Evolutionary conservation across 2,888 invertebrate genomes (phyloP).

Genomic region (Cosmopolites sordidus): DNA sequence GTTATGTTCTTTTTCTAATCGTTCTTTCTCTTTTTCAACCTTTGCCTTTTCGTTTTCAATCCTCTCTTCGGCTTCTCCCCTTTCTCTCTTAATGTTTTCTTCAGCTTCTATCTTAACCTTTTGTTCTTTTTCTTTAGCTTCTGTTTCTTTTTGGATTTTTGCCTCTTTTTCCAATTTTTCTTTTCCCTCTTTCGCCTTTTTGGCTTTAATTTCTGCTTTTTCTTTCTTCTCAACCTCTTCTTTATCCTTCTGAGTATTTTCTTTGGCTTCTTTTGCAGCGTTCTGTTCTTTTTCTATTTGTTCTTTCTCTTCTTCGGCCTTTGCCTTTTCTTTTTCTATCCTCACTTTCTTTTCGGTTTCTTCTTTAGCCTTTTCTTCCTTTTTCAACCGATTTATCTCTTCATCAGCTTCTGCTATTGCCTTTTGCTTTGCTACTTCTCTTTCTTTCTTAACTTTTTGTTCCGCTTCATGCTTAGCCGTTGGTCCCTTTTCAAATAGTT

Average conservation of each 20-base stretch:
- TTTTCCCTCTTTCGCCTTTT: constrained; percentile 11
- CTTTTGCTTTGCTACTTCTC: constrained; percentile 20
- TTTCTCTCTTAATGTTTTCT: constrained; percentile 21
- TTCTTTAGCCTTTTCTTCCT: constrained; percentile 16
- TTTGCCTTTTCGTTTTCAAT: constrained; percentile 14
- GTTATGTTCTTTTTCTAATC: constrained; percentile 12
- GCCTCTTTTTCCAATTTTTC: constrained; percentile 18
- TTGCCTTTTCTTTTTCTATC: constrained; percentile 17
- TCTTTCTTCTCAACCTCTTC: constrained; percentile 18
- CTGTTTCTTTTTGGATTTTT: constrained; percentile 17
- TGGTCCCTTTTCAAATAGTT: constrained; percentile 16
- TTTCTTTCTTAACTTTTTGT: constrained; percentile 19
- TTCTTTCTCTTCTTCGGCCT: constrained; percentile 18
- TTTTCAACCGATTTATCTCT: constrained; percentile 17
- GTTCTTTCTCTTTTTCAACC: constrained; percentile 22
- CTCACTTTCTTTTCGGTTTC: constrained; percentile 15
- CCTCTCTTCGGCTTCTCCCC: constrained; percentile 20
- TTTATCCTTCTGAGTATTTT: constrained; percentile 24
- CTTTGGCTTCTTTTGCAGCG: constrained; percentile 22
- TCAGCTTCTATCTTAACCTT: constrained; percentile 26
- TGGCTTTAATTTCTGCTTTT: constrained; percentile 7
- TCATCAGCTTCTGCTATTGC: constrained; percentile 17
- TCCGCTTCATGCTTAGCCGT: constrained; percentile 19
- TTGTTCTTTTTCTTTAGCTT: constrained; percentile 19
- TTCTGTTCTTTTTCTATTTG: constrained; percentile 24